These are phyloP conservation scores for Calliopsis andreniformis DNA, from an alignment of 1,140 invertebrate genomes.

Conservation along the genomic window DNA sequence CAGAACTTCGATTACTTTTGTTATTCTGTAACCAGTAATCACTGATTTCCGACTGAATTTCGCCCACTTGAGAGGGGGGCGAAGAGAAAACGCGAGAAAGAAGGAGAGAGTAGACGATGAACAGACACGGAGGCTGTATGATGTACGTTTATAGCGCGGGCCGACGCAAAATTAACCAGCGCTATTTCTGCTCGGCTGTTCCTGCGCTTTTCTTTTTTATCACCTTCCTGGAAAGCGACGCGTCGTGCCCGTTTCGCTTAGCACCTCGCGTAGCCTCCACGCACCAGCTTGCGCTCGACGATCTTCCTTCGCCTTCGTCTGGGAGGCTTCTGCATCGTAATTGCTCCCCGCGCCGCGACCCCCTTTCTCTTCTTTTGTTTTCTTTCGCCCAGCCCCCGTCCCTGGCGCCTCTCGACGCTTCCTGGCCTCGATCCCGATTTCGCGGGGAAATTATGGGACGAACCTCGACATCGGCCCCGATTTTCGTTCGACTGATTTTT, in stretches of 20 bases:
- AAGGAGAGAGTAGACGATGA: constrained; percentile 64
- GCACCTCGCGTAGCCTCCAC: background rate
- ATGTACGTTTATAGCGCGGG: constrained; percentile 68
- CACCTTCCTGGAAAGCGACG: constrained; percentile 21
- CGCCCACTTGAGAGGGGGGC: background rate
- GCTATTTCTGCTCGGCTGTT: constrained; percentile 67
- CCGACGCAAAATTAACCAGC: constrained; percentile 69
- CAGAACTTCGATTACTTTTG: too few species aligned
- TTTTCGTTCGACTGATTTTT: constrained; percentile 18
- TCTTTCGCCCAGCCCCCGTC: background rate
- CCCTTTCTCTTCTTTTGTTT: constrained; percentile 24
- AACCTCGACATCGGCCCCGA: constrained; percentile 43
- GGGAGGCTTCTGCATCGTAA: background rate
- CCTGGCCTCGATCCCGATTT: constrained; percentile 62
- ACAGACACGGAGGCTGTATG: constrained; percentile 68
- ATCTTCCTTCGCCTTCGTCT: background rate
- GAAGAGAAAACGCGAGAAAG: constrained; percentile 23
- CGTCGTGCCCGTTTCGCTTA: background rate
- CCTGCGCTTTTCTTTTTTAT: constrained; percentile 61
- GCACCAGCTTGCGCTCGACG: background rate
- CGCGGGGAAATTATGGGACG: constrained; percentile 43
- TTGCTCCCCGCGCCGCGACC: background rate
- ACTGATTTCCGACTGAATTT: too few species aligned
- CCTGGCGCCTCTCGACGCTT: background rate
- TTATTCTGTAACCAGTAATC: too few species aligned